Percentiles rank a stretch among this genome's conserved stretches.
phyloP scores from a whole-genome alignment of 2,797 vertebrate genomes.

The Myiotriccus ornatus region DNA sequence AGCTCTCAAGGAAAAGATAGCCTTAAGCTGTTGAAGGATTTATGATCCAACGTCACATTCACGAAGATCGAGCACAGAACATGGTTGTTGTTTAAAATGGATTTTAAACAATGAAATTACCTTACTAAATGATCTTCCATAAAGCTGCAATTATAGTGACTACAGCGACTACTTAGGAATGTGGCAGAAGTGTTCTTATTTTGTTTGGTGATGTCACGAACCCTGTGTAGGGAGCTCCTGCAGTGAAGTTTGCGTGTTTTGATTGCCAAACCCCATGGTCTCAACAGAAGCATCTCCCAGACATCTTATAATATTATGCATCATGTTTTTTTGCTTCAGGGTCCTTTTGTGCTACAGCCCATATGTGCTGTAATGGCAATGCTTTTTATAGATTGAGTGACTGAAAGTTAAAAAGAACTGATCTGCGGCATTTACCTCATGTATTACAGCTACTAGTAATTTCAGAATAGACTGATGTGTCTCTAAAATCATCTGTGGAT shows the following conservation, averaged over 20 bases:
- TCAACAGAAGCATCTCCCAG: constrained; percentile 14
- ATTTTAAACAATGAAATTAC: background rate
- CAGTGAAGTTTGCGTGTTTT: background rate
- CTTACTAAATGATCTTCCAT: background rate
- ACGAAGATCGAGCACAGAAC: background rate
- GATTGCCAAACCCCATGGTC: background rate
- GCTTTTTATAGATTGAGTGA: constrained; percentile 21
- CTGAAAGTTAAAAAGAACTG: background rate
- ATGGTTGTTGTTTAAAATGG: background rate
- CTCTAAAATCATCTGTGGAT: background rate
- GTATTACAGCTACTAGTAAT: background rate
- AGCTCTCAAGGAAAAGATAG: background rate
- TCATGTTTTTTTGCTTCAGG: background rate
- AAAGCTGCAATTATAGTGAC: background rate
- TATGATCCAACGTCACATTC: background rate
- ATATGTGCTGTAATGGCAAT: constrained; percentile 5
- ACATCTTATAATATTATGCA: background rate
- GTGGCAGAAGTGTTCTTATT: background rate
- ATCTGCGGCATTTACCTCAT: background rate
- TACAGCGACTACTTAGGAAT: background rate
- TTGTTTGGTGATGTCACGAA: background rate
- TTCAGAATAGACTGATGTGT: background rate
- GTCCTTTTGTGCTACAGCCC: background rate
- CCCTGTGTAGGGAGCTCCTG: background rate
- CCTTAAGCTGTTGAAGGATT: background rate